Evolutionary conservation across 2,797 vertebrate species (phyloP), one percentile per base, ranked within the genome.

Genomic region (Melopsittacus undulatus): DNA sequence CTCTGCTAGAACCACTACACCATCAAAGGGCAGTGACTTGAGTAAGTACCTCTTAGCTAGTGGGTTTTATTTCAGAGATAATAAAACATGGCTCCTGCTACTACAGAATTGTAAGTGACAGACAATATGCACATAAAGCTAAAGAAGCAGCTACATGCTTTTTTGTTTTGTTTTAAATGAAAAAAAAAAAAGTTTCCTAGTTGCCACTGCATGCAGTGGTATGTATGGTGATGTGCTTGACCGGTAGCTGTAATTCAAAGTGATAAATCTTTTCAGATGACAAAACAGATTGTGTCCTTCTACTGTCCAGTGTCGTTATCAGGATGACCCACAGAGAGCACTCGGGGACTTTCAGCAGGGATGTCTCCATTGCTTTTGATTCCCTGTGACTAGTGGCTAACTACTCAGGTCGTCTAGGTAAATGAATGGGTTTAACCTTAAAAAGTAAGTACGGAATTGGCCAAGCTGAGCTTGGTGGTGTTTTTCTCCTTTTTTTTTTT

Each of bases 71-170:
- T 83, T 49, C 34, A 74, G 62, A 74, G 32, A 32, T 11, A 63
- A 76, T 8, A n/a, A 62, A 76, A 49, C 12, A 11, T 1, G 7
- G n/a, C 9, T 92, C 10, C 62, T 61, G 66, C 29, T 46, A 36
- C 48, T 63, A 24, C n/a, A 56, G 40, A 75, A 56, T 22, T 40
- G 29, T 8, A 63, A 81, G 9, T 14, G 27, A 4, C 61, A 57
- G 24, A n/a, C 32, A 72, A 42, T 3, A 38, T 1, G 10, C 6
- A 27, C 1, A 1, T 5, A 45, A 16, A 62, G 36, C 5, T 57
- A 52, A 36, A 36, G 34, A 48, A 62, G 22, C 17, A 40, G 75
- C 32, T 30, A 23, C 3, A 1, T 7, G 3, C 3, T 36, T 32
- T 30, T 48, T 9, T 5, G 16, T 45, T 62, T 56, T n/a, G 34